phyloP scores from a whole-genome alignment of 2,888 invertebrate species.

The Aphodius sticticus region DNA sequence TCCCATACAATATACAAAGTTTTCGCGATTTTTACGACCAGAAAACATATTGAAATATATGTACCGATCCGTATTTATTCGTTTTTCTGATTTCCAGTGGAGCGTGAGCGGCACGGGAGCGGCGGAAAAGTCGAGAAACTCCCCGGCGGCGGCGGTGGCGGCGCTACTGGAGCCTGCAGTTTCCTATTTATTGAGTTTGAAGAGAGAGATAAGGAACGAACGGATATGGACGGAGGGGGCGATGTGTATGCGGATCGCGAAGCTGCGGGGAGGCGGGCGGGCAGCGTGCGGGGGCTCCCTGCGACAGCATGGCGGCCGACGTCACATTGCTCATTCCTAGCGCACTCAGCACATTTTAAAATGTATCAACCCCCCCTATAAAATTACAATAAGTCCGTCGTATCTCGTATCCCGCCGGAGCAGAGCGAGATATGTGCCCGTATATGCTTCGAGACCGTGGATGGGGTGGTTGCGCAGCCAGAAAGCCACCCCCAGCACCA shows the following conservation, averaged over 20 bases:
- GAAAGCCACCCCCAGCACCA: neutral
- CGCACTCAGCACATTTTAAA: conserved; percentile 63
- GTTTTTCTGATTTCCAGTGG: conserved; percentile 14
- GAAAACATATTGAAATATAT: conserved; percentile 35
- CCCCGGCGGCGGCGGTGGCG: conserved; percentile 24
- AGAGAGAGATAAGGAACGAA: conserved; percentile 37
- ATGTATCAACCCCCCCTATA: conserved; percentile 61
- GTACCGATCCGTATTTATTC: conserved; percentile 34
- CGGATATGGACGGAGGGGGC: conserved; percentile 5
- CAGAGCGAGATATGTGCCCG: conserved; percentile 19
- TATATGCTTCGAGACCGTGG: neutral
- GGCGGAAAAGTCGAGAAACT: conserved; percentile 21
- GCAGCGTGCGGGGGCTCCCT: conserved; percentile 47
- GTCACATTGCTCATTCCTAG: conserved; percentile 62
- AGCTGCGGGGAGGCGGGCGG: conserved; percentile 47
- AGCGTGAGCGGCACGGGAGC: conserved; percentile 30
- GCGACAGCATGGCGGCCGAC: conserved; percentile 61
- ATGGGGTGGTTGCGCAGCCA: neutral
- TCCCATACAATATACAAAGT: neutral
- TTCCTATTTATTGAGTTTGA: conserved; percentile 57
- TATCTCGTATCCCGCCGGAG: conserved; percentile 31
- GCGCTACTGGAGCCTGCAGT: conserved; percentile 45
- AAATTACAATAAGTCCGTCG: conserved; percentile 59
- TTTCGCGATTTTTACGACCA: conserved; percentile 22
- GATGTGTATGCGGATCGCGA: conserved; percentile 57